Conservation (phyloP, 1,140 invertebrate species). For the Euschistus heros region DNA sequence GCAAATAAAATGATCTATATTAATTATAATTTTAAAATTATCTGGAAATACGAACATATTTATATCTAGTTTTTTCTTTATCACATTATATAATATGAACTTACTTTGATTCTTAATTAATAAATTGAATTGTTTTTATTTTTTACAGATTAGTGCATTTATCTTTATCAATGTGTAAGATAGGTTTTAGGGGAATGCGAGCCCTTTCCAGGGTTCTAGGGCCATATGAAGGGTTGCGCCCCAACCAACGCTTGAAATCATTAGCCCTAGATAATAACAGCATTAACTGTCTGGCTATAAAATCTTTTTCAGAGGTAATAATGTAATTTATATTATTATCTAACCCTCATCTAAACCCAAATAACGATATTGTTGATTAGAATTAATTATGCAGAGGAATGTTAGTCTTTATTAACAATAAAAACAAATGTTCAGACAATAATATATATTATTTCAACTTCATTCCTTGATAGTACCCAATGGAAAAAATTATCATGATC, state of each 20-base stretch:
- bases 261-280: neutral
- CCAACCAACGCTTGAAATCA: neutral
- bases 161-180: neutral
- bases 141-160: neutral
- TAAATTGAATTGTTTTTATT: neutral
- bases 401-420: too few relatives aligned
- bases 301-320: slow-evolving; percentile 2
- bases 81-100: neutral
- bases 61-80: neutral
- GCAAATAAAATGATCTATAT: neutral
- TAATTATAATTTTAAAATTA: neutral
- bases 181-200: neutral
- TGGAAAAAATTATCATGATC: too few relatives aligned
- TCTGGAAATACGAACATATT: neutral
- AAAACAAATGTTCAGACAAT: too few relatives aligned
- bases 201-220: neutral
- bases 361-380: too few relatives aligned
- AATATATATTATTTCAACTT: too few relatives aligned
- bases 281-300: neutral
- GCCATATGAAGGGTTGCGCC: neutral
- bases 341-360: too few relatives aligned
- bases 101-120: neutral
- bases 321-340: too few relatives aligned
- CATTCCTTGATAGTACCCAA: too few relatives aligned
- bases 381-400: too few relatives aligned